Evolutionary conservation across 1,140 invertebrate species (phyloP).

Genomic region (Rhyzopertha dominica): DNA sequence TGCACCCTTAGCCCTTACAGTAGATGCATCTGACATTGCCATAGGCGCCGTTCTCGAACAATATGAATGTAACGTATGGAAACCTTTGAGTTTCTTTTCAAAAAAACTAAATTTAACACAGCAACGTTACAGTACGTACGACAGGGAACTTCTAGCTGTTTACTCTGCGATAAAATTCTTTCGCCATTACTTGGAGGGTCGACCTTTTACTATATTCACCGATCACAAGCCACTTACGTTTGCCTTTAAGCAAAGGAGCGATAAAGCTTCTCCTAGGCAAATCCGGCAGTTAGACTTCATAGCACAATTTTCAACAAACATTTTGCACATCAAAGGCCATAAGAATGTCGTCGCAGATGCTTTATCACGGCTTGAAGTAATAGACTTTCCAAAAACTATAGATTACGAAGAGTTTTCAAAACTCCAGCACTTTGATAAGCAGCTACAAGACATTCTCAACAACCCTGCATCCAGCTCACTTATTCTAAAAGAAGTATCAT

Average conservation of each 20-base stretch:
- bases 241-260: conserved; percentile 17
- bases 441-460: conserved; percentile 8
- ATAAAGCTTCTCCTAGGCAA: conserved; percentile 29
- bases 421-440: conserved; percentile 3
- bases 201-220: conserved; percentile 21
- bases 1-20: conserved; percentile 25
- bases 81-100: conserved; percentile 16
- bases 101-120: conserved; percentile 35
- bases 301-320: conserved; percentile 36
- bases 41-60: conserved; percentile 37
- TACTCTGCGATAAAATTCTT: conserved; percentile 37
- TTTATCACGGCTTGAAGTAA: conserved; percentile 28
- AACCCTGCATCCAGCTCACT: conserved; percentile 11
- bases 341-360: conserved; percentile 35
- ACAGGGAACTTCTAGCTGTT: conserved; percentile 46
- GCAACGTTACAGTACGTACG: conserved; percentile 42
- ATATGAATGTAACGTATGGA: conserved; percentile 10
- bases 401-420: background rate
- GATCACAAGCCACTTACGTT: conserved; percentile 26
- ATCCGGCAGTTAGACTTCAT: conserved; percentile 34
- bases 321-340: conserved; percentile 35
- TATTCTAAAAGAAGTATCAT: conserved; percentile 11
- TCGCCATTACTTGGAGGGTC: conserved; percentile 27
- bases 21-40: conserved; percentile 30
- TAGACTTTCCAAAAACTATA: conserved; percentile 19